Percentiles rank a stretch among this genome's conserved stretches.
Evolutionary conservation across 1,140 invertebrate genomes (phyloP).

Genomic region (Physella acuta): DNA sequence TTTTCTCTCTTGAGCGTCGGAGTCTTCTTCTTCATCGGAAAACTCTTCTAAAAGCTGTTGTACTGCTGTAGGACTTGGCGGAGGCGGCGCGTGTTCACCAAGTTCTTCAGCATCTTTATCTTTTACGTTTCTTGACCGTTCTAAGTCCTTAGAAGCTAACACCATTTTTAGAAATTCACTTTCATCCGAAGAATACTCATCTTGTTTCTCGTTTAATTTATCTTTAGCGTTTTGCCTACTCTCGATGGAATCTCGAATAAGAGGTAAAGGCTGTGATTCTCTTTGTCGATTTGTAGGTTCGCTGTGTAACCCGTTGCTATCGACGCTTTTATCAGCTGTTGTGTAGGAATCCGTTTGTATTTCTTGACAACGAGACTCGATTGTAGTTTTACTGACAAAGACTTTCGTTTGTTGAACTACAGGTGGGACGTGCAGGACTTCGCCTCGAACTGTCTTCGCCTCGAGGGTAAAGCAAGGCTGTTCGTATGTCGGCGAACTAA

Average conservation of each 20-base stretch:
- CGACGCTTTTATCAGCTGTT: slow-evolving; percentile 15
- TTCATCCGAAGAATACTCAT: neutral
- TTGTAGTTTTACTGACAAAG: too few species aligned
- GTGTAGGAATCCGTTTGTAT: slow-evolving; percentile 14
- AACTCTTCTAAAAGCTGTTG: slow-evolving; percentile 27
- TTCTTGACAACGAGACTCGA: slow-evolving; percentile 6
- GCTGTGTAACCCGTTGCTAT: neutral
- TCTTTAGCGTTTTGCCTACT: neutral
- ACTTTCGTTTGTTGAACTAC: neutral
- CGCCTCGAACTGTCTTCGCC: neutral
- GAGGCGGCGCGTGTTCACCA: slow-evolving; percentile 25
- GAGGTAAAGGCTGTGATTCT: neutral
- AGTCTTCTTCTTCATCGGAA: slow-evolving; percentile 30
- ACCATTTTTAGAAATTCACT: neutral
- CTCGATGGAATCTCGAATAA: neutral
- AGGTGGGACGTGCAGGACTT: neutral
- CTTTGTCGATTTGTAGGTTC: neutral
- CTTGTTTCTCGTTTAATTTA: neutral
- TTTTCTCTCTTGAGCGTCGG: slow-evolving; percentile 17
- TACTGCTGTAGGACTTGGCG: slow-evolving; percentile 34
- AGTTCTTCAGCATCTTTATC: neutral
- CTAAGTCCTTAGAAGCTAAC: neutral
- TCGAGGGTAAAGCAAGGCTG: neutral
- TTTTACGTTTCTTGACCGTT: neutral
- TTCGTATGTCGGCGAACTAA: neutral